A percentile compares a stretch with the other conserved stretches of the same genome.
phyloP scores from a whole-genome alignment of 2,888 invertebrate species.

The Therioaphis trifolii region DNA sequence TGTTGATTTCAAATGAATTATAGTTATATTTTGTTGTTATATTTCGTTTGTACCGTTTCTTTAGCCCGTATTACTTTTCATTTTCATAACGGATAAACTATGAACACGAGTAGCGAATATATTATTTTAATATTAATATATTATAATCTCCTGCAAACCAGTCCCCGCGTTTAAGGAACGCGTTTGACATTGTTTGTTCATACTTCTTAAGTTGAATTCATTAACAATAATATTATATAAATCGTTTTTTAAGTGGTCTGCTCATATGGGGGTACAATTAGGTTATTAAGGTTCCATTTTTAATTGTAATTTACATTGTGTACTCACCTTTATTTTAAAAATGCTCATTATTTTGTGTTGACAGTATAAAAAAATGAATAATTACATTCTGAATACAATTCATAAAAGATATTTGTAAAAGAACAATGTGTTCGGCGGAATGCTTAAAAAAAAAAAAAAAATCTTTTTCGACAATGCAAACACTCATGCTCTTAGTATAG shows the following conservation, averaged over 20 bases:
- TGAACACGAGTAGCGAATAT: not conserved
- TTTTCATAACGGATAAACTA: not conserved
- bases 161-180: too few relatives aligned
- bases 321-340: too few relatives aligned
- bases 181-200: not conserved
- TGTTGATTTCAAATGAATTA: slow-evolving; percentile 18
- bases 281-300: not conserved
- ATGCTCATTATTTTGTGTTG: too few relatives aligned
- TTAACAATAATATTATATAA: not conserved
- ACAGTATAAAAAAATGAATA: too few relatives aligned
- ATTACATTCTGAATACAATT: too few relatives aligned
- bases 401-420: too few relatives aligned
- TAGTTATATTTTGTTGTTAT: slow-evolving; percentile 2
- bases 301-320: not conserved
- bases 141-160: not conserved
- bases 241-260: not conserved
- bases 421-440: too few relatives aligned
- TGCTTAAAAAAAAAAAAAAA: too few relatives aligned
- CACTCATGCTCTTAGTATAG: too few relatives aligned
- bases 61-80: not conserved
- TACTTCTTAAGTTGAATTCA: not conserved
- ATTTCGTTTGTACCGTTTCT: not conserved
- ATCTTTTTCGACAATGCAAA: too few relatives aligned
- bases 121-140: not conserved
- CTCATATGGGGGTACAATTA: not conserved